Evolutionary conservation across 2,797 vertebrate species (phyloP), one percentile per base, ranked within the genome.

Genomic region (Siniperca undulata): DNA sequence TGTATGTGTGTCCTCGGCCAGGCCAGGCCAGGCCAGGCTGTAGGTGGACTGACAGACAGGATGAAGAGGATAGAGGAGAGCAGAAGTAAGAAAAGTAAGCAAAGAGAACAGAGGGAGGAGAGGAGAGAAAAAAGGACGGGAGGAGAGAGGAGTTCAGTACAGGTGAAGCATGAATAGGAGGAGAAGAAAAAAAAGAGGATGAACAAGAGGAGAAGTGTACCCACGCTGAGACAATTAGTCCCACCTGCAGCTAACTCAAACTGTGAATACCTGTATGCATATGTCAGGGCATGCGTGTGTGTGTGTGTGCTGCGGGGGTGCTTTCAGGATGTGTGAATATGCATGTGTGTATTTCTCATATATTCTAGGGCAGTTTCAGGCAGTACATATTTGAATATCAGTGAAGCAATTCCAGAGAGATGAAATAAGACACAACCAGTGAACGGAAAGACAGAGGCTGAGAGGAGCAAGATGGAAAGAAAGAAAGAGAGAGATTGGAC

Each of bases 171-270:
- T 73, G 71, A 66, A 60, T 78, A 76, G 34, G n/a, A 70, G 34
- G 42, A 70, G 40, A 30, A 44, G 53, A 44, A 64, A 70, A 65
- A 84, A 68, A 77, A 1, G 3, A 36, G 66, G 66, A 75, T 70
- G 77, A 89, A 84, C 72, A 77, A 74, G 65, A 76, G 42, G 46
- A 80, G 59, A 78, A 19, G 80, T 70, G 83, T 79, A 52, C 40
- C 59, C 78, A 77, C 5, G 70, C 82, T 88, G 87, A 72, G 86
- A 83, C 84, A 90, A 86, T 91, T 83, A 86, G 78, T 86, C 82
- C 84, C 85, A 89, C 82, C 76, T 87, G 77, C 81, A 71, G 85
- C 44, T 79, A 62, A 52, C 79, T 90, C 81, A 84, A 66, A 85
- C 64, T 90, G 85, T 87, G 83, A 62, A 58, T 66, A 78, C 67